Percentiles rank a stretch among this genome's conserved stretches.
phyloP scores from a whole-genome alignment of 2,797 vertebrate genomes.

The Molothrus aeneus region DNA sequence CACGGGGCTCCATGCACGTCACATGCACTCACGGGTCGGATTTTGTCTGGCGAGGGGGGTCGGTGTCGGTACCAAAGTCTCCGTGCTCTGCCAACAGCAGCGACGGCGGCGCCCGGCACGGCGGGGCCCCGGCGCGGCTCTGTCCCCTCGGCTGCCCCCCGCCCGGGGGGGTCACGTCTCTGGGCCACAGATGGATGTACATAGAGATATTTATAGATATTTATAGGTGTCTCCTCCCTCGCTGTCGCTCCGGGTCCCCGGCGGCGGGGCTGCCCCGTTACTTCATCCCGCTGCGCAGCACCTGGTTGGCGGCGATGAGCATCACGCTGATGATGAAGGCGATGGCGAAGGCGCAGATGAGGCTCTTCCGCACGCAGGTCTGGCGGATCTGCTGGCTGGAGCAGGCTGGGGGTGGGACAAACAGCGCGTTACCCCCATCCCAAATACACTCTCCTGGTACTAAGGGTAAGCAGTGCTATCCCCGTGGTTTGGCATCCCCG shows the following conservation, averaged over 20 bases:
- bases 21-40: constrained; percentile 44
- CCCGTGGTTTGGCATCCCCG: neutral
- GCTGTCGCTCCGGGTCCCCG: neutral
- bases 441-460: accelerated
- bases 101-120: neutral
- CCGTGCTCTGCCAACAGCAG: neutral
- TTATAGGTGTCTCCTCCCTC: neutral
- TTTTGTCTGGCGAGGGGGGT: neutral
- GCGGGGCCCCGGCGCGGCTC: neutral
- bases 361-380: constrained; percentile 95
- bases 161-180: neutral
- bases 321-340: constrained; percentile 99
- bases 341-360: constrained; percentile 99
- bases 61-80: neutral
- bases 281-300: constrained; percentile 99
- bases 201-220: neutral
- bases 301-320: constrained; percentile 99
- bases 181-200: neutral
- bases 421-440: neutral
- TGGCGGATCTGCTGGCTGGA: constrained; percentile 97
- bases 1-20: constrained; percentile 62
- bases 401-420: constrained; percentile 77
- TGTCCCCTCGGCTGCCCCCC: neutral
- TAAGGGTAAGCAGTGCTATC: neutral
- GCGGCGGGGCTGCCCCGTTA: constrained; percentile 69